Evolutionary conservation across 1,140 invertebrate species (phyloP), one percentile per base, ranked within the genome.

Genomic region (Tetramorium alpestre): DNA sequence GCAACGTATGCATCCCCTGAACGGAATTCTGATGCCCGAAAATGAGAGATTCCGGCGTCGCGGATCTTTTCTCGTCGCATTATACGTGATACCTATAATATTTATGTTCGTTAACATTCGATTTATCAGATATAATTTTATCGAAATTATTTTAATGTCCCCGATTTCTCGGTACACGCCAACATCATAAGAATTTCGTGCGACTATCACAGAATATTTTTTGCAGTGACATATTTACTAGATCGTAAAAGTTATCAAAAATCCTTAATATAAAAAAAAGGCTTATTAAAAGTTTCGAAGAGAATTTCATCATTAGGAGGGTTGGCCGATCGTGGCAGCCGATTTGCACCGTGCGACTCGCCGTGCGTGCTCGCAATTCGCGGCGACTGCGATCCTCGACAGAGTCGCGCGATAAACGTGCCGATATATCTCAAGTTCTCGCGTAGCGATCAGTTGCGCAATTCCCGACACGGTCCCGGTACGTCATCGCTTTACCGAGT

Each of bases 281-380:
- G 4, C 41, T 44, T 44, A 10, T 44, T 44, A 51, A 51, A 51
- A 16, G 11, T 3, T 13, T 13, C 49, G 25, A 5, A 47, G 6
- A 49, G 18, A 65, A 47, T n/a, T 81, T 44, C 47, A 58, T 81
- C 76, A 58, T 51, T 56, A n/a, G 44, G 33, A 88, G 5, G 25
- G n/a, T 75, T 16, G 16, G 16, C 69, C n/a, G 86, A 87, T 87
- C 58, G 49, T 65, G 22, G 7, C 28, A 18, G 5, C 28, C 62
- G 86, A 85, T 84, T 58, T 84, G 18, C 33, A 51, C 47, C 64
- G 54, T n/a, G 41, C 38, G 69, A 75, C 56, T 44, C 25, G 58
- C 54, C n/a, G 54, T 81, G 82, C 87, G 80, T 88, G 87, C 28
- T 38, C 47, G 70, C 62, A 73, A 60, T 75, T 60, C 38, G n/a